Evolutionary conservation across 2,113 vertebrate genomes (phyloP).

Genomic region (Okapia johnstoni): DNA sequence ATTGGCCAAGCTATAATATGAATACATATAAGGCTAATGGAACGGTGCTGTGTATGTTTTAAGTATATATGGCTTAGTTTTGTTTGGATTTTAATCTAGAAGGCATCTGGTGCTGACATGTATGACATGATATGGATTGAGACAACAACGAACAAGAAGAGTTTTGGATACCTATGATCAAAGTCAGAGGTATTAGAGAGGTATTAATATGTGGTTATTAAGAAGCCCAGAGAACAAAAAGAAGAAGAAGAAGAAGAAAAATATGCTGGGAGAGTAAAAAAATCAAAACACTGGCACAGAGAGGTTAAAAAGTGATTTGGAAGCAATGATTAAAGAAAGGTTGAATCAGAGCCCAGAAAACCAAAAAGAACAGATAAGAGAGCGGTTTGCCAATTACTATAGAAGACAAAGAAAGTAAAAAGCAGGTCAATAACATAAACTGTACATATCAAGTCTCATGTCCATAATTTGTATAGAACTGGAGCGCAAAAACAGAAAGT

Average conservation of each 20-base stretch:
- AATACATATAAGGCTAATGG: conserved; percentile 42
- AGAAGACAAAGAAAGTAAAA: not conserved
- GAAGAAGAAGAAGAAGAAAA: not conserved
- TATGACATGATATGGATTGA: not conserved
- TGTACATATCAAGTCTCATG: not conserved
- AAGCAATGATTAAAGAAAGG: not conserved
- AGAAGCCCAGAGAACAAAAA: not conserved
- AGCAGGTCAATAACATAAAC: not conserved
- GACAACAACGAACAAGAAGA: not conserved
- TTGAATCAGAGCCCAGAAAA: not conserved
- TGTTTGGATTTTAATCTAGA: not conserved
- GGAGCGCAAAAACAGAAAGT: not conserved
- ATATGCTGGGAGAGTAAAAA: not conserved
- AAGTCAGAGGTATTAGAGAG: not conserved
- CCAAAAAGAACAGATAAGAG: not conserved
- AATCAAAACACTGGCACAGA: not conserved
- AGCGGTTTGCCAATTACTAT: not conserved
- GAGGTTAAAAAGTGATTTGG: not conserved
- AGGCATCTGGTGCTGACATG: not conserved
- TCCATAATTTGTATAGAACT: not conserved
- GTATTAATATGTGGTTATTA: not conserved
- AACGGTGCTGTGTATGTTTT: not conserved
- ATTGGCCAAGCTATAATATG: not conserved
- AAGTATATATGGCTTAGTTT: not conserved
- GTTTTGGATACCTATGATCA: not conserved